Percentiles rank a stretch among this genome's conserved stretches.
Conservation (phyloP, 2,797 vertebrate species). For the Notolabrus celidotus region DNA sequence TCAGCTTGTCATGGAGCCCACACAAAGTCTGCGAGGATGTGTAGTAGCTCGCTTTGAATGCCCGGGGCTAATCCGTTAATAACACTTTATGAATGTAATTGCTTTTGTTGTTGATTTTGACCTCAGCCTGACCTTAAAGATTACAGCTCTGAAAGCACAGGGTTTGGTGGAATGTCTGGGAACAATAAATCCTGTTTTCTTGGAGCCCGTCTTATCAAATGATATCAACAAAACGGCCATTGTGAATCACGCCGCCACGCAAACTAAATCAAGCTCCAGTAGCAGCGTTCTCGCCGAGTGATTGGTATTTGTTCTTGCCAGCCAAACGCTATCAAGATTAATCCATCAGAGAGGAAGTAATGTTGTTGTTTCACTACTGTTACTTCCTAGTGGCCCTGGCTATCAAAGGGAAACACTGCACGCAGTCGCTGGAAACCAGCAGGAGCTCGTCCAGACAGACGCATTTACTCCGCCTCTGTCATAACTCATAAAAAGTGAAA, state of each 20-base stretch:
- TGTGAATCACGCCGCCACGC: conserved; percentile 47
- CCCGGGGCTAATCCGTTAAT: conserved; percentile 48
- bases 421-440: conserved; percentile 44
- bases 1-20: conserved; percentile 53
- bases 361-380: conserved; percentile 57
- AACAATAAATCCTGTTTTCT: conserved; percentile 54
- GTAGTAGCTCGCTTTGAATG: conserved; percentile 22
- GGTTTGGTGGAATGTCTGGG: conserved; percentile 48
- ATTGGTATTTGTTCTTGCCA: conserved; percentile 59
- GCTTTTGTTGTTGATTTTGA: conserved; percentile 61
- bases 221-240: conserved; percentile 54
- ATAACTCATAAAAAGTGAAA: conserved; percentile 68
- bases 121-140: conserved; percentile 46
- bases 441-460: conserved; percentile 58
- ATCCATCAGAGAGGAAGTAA: conserved; percentile 59
- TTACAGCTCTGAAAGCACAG: conserved; percentile 29
- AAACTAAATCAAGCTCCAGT: conserved; percentile 32
- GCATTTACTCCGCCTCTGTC: conserved; percentile 63
- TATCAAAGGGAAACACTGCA: conserved; percentile 68
- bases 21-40: conserved; percentile 49
- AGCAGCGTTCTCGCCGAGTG: conserved; percentile 23
- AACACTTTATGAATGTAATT: conserved; percentile 56
- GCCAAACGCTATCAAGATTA: conserved; percentile 52
- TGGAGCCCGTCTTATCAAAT: conserved; percentile 51
- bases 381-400: conserved; percentile 54